Evolutionary conservation across 2,888 invertebrate species (phyloP), one percentile per base, ranked within the genome.

Genomic region (Eilema griseolum): DNA sequence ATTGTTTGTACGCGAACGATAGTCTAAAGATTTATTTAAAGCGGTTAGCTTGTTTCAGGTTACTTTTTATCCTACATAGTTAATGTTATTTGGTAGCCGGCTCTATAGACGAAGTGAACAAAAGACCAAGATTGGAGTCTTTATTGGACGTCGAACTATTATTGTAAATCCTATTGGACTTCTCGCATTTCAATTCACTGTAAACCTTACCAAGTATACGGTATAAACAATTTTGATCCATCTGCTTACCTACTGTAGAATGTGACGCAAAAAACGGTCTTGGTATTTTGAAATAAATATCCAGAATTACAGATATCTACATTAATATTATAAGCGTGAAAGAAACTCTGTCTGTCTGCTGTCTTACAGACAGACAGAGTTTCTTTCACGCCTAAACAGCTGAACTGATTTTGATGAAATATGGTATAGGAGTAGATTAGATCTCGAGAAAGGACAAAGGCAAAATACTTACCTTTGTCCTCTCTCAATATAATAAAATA

Each of bases 11-110:
- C 57, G 24, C 46, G 61, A 56, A 59, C 59, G 66, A 71, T 71
- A 73, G 70, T 76, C 46, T 74, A 70, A 78, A 72, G 63, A 72
- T 69, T 74, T 80, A 75, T 82, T 70, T 71, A 59, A 31, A 66
- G 26, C 41, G 23, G 57, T 71, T 61, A 61, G 65, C 66, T 71
- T 52, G 24, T 28, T 16, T 61, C 28, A 61, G 20, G 10, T 28
- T 31, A 52, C 52, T 64, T 24, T 59, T n/a, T 66, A 59, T 31
- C 31, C 20, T 61, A 61, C 61, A 61, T 26, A 24, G n/a, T 61
- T 61, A 28, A 61, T 31, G 31, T 61, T n/a, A 20, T 61, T 61
- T 20, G 24, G 31, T 61, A 31, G 61, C 24, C 24, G 28, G 31
- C n/a, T n/a, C 31, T n/a, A 20, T 1, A 41, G 8, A 20, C n/a